Conservation (phyloP, 1,140 invertebrate genomes). For the Asbolus verrucosus region DNA sequence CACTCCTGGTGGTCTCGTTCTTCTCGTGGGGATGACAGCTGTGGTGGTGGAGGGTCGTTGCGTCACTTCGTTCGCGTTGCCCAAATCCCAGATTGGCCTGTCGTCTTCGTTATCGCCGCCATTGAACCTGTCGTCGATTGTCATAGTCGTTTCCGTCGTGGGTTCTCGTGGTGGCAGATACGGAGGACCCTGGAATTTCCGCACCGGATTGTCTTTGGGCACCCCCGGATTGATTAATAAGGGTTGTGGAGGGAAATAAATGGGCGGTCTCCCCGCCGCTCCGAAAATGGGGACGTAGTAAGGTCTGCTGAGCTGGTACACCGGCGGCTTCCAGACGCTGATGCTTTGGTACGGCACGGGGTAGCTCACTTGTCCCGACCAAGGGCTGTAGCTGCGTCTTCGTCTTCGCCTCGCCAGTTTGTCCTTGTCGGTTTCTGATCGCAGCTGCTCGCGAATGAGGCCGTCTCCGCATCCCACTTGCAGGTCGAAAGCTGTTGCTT, state of each 20-base stretch:
- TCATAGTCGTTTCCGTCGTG: slow-evolving; percentile 30
- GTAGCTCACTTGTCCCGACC: slow-evolving; percentile 9
- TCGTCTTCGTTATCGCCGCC: slow-evolving; percentile 52
- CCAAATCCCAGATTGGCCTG: slow-evolving; percentile 55
- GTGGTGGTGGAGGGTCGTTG: background rate
- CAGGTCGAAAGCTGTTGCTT: slow-evolving; percentile 53
- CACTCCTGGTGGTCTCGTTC: slow-evolving; percentile 48
- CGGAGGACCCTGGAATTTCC: slow-evolving; percentile 39
- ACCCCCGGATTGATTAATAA: slow-evolving; percentile 52
- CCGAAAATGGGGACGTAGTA: slow-evolving; percentile 63
- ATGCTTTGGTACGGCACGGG: slow-evolving; percentile 39
- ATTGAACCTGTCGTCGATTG: slow-evolving; percentile 39
- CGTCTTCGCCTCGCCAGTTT: background rate
- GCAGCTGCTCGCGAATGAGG: slow-evolving; percentile 42
- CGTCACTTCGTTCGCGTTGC: background rate
- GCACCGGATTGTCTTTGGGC: slow-evolving; percentile 53
- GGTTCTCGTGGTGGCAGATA: slow-evolving; percentile 48
- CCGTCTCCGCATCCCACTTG: slow-evolving; percentile 63
- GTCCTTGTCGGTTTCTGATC: slow-evolving; percentile 2
- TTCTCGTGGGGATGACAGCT: slow-evolving; percentile 49
- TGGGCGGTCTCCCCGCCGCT: slow-evolving; percentile 50
- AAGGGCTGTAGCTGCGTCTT: slow-evolving; percentile 39
- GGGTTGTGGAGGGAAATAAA: slow-evolving; percentile 62
- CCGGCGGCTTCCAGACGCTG: slow-evolving; percentile 52
- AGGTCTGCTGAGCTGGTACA: slow-evolving; percentile 55